Evolutionary conservation across 1,140 invertebrate species (phyloP).

Genomic region (Artemia franciscana): DNA sequence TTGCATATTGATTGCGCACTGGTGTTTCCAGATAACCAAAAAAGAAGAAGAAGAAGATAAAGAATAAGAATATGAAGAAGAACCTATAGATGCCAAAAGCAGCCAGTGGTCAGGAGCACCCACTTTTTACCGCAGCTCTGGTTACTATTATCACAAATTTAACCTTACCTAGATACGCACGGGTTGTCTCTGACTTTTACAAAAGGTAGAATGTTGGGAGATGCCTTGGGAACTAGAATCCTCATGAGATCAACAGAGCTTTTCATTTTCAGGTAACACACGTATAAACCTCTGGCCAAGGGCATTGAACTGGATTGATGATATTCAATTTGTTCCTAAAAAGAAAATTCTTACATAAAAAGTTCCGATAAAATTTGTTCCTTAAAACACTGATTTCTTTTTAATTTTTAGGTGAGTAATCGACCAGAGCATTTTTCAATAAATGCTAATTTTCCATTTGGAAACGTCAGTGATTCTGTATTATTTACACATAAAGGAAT

Average conservation of each 20-base stretch:
- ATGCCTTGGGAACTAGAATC: constrained; percentile 68
- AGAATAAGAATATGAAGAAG: too few species aligned
- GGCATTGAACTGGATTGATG: constrained; percentile 62
- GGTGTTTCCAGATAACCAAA: too few species aligned
- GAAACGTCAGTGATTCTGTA: too few species aligned
- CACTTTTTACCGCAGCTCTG: constrained; percentile 4
- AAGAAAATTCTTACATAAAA: constrained; percentile 12
- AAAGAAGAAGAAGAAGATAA: too few species aligned
- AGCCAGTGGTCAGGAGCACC: constrained; percentile 3
- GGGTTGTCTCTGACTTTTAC: constrained; percentile 78
- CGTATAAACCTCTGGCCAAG: constrained; percentile 60
- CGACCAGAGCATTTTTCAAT: too few species aligned
- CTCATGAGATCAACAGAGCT: constrained; percentile 80
- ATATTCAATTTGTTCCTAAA: constrained; percentile 66
- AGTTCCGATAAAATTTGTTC: too few species aligned
- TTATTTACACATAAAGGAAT: too few species aligned
- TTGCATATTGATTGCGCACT: too few species aligned
- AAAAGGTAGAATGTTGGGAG: constrained; percentile 78
- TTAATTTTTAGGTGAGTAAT: too few species aligned
- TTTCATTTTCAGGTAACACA: constrained; percentile 84
- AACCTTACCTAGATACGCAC: constrained; percentile 69
- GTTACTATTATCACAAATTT: constrained; percentile 1
- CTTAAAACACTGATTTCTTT: too few species aligned
- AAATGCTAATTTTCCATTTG: too few species aligned
- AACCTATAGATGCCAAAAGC: too few species aligned